A percentile compares a stretch with the other conserved stretches of the same genome.
phyloP scores from a whole-genome alignment of 2,888 invertebrate species.

The Cecidostiba fungosa region DNA sequence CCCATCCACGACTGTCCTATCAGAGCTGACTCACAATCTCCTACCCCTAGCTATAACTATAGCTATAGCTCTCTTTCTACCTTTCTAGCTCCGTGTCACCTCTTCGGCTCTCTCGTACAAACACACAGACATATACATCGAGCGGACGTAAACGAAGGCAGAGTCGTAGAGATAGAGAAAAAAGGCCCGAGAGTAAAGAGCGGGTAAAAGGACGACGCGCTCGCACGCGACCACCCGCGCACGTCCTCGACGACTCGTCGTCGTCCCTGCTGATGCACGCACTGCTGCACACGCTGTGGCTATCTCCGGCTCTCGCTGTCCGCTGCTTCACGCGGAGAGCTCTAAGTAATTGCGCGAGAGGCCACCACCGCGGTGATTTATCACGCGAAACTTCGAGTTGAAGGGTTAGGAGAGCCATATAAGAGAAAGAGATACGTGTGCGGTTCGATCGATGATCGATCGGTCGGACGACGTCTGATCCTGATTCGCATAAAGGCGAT shows the following conservation, averaged over 20 bases:
- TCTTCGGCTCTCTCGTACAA: background rate
- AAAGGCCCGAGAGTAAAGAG: constrained; percentile 1
- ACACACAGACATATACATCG: background rate
- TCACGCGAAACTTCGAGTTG: constrained; percentile 65
- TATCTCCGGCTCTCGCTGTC: background rate
- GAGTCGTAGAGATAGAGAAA: background rate
- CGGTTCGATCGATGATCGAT: constrained; percentile 43
- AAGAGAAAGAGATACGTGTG: background rate
- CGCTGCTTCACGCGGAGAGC: constrained; percentile 19
- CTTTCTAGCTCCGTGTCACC: background rate
- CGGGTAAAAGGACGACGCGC: background rate
- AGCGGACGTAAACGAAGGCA: constrained; percentile 30
- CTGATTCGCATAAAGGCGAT: constrained; percentile 30
- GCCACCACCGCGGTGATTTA: constrained; percentile 69
- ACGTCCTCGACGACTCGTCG: constrained; percentile 14
- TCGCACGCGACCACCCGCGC: constrained; percentile 42
- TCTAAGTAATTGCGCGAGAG: constrained; percentile 55
- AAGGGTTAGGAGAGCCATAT: background rate
- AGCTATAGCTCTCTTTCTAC: background rate
- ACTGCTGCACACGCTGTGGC: background rate
- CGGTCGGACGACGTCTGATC: background rate
- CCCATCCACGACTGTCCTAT: background rate
- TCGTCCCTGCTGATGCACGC: background rate
- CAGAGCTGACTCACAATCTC: constrained; percentile 22
- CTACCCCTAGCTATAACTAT: background rate